Conservation (phyloP, 2,113 vertebrate species). For the Leptosomus discolor region DNA sequence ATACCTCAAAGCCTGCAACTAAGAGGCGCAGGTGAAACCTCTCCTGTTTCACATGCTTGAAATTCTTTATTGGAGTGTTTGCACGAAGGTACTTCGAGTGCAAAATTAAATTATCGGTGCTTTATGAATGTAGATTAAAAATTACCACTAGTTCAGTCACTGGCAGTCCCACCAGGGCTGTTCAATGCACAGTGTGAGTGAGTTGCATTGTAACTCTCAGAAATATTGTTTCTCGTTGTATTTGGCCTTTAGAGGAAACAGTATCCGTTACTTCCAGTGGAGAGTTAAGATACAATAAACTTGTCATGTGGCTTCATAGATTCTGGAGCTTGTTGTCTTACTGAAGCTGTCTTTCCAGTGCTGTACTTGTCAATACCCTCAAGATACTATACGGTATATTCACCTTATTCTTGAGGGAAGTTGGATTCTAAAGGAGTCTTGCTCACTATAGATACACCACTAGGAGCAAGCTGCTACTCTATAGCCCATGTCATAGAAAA, state of each 20-base stretch:
- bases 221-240: not conserved
- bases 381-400: not conserved
- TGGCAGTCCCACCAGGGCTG: not conserved
- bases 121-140: not conserved
- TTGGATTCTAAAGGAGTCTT: not conserved
- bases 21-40: not conserved
- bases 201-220: not conserved
- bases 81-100: not conserved
- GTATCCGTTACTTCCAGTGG: not conserved
- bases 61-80: not conserved
- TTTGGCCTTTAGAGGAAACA: not conserved
- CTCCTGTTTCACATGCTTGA: not conserved
- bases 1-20: not conserved
- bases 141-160: not conserved
- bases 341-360: not conserved
- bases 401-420: not conserved
- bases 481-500: fast-evolving
- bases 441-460: not conserved
- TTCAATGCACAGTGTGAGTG: fast-evolving
- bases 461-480: not conserved
- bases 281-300: not conserved
- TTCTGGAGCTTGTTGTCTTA: not conserved
- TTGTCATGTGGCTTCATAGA: not conserved
- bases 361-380: not conserved
- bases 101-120: not conserved